Base-by-base conservation (phyloP, 2,113 vertebrate genomes). In the Hystrix brachyura region DNA sequence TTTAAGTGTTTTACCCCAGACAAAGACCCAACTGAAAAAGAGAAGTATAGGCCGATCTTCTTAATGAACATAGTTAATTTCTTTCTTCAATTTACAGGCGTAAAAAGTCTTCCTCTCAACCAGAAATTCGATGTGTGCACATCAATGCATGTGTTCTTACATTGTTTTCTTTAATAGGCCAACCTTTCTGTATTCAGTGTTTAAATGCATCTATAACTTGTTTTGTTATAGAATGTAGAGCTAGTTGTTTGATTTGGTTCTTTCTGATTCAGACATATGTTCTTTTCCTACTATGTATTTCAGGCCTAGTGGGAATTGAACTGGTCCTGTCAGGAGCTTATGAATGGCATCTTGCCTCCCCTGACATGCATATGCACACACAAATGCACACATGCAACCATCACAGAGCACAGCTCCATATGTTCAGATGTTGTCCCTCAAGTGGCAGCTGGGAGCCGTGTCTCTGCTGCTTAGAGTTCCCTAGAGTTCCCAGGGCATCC, bases 231-330 rank as follows among this genome's bases (percentile, higher is more conserved):
- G 43, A 83, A 87, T 34, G 1, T 53, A 65, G n/a, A 74, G 19
- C 74, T 82, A 43, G 10, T 90, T 34, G 27, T 76, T 59, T 80
- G 21, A 6, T 25, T 81, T 69, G 23, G 10, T 93, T 81, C 25
- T 23, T 83, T 29, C 48, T 62, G 27, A 89, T 79, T 91, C 48
- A 82, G 79, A 71, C 29, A 85, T 21, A 29, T 34, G 5, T 71
- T 10, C 48, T 94, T 71, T 92, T 60, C 55, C 48, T 83, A 25
- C 9, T 88, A 4, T 94, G 76, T 88, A 82, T 88, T 91, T 96
- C 25, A 91, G 78, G 48, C 32, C 51, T 78, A 67, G 62, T 62
- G 65, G 55, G 53, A 91, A 81, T 6, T 78, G 60, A 67, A 78
- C 18, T 43, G 48, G 5, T 7, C 27, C 53, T 48, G 59, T 78